phyloP scores from a whole-genome alignment of 2,888 invertebrate species.

The Lutraria lutraria region DNA sequence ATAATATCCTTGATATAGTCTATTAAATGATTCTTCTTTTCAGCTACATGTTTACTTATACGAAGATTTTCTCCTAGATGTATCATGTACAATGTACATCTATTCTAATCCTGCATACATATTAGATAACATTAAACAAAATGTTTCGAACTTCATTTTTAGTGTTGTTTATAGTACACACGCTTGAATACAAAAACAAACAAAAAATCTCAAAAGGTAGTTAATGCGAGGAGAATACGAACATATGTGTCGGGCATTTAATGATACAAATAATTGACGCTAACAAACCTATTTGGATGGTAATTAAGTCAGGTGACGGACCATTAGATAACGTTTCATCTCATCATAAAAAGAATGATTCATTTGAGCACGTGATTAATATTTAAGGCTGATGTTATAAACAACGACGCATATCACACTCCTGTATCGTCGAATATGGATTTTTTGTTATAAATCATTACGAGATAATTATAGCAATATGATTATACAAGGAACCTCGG shows the following conservation, averaged over 20 bases:
- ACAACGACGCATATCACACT: not conserved
- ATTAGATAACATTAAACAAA: not conserved
- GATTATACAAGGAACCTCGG: not conserved
- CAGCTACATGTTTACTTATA: no score
- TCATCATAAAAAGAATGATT: not conserved
- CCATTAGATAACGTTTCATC: not conserved
- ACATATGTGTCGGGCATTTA: not conserved
- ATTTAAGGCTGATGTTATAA: not conserved
- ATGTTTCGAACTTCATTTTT: not conserved
- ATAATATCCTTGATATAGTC: no score
- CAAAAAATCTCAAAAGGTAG: no score
- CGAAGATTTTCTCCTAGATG: no score
- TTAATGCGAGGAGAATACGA: not conserved
- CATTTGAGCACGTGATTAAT: not conserved
- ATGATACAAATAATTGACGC: not conserved
- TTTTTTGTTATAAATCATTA: not conserved
- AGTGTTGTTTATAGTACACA: not conserved
- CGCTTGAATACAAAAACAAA: not conserved
- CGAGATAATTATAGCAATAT: not conserved
- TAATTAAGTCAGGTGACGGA: slow-evolving; percentile 1
- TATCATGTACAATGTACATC: not conserved
- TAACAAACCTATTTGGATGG: not conserved
- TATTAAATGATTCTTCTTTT: no score
- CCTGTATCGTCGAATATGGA: not conserved
- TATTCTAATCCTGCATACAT: not conserved